Evolutionary conservation across 2,797 vertebrate genomes (phyloP).

Genomic region (Bovichtus diacanthus): DNA sequence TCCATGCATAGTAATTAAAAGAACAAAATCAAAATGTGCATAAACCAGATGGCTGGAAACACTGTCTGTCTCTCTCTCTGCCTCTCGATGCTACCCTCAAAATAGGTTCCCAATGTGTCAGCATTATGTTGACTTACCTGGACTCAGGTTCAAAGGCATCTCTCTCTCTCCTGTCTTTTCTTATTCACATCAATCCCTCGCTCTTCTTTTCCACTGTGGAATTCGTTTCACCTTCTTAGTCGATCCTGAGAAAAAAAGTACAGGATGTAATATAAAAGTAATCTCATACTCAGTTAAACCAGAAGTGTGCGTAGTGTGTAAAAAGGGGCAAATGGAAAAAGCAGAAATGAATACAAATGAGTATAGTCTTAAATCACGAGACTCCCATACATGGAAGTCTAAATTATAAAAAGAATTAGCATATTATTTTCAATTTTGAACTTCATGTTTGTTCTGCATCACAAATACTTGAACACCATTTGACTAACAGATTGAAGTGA

Average conservation of each 20-base stretch:
- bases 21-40: neutral
- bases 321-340: neutral
- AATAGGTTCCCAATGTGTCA: conserved; percentile 4
- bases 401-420: neutral
- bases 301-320: neutral
- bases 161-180: conserved; percentile 8
- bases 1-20: neutral
- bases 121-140: conserved; percentile 47
- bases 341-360: neutral
- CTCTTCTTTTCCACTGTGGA: conserved; percentile 18
- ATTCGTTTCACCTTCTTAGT: conserved; percentile 20
- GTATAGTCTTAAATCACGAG: neutral
- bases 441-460: neutral
- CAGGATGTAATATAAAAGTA: conserved; percentile 1
- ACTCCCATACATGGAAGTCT: neutral
- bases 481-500: conserved; percentile 10
- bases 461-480: conserved; percentile 3
- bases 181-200: conserved; percentile 15
- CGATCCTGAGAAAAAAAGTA: conserved; percentile 21
- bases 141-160: conserved; percentile 48
- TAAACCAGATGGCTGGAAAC: neutral
- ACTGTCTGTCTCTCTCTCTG: neutral
- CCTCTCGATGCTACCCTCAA: conserved; percentile 8
- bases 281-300: neutral
- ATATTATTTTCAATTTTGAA: neutral